Evolutionary conservation across 2,888 invertebrate genomes (phyloP).

Genomic region (Phragmatobia fuliginosa): DNA sequence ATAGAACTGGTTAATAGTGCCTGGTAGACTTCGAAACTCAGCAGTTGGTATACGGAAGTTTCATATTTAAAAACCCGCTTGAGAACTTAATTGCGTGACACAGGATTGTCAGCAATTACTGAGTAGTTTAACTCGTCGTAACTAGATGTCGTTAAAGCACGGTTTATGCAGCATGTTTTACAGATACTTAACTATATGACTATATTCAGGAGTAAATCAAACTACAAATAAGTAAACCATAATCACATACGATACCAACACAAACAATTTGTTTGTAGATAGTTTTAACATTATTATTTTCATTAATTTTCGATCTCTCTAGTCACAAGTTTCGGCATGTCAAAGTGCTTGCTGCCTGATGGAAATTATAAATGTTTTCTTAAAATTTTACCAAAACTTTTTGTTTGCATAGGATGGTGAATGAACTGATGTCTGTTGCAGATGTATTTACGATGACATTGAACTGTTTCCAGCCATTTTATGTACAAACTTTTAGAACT

Average conservation of each 20-base stretch:
- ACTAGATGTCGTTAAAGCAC: background rate
- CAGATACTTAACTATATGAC: too few species aligned
- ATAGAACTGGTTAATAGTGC: background rate
- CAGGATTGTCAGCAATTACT: background rate
- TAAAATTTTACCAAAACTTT: background rate
- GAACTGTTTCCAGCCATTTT: background rate
- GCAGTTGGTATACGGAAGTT: background rate
- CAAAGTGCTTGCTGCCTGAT: too few species aligned
- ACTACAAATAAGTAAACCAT: background rate
- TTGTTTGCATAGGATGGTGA: background rate
- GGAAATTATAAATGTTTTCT: background rate
- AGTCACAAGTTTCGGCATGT: too few species aligned
- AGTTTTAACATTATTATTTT: background rate
- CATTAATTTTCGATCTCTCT: background rate
- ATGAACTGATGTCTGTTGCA: background rate
- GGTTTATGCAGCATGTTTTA: background rate
- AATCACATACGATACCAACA: background rate
- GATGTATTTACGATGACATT: constrained; percentile 8
- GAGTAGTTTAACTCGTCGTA: background rate
- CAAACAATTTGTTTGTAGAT: background rate
- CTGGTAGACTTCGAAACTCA: background rate
- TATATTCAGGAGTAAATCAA: background rate
- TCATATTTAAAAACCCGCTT: background rate
- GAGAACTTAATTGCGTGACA: background rate
- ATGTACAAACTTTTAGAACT: too few species aligned